Base-by-base conservation (phyloP, 2,888 invertebrate species). In the Aspidiotus rigidus region DNA sequence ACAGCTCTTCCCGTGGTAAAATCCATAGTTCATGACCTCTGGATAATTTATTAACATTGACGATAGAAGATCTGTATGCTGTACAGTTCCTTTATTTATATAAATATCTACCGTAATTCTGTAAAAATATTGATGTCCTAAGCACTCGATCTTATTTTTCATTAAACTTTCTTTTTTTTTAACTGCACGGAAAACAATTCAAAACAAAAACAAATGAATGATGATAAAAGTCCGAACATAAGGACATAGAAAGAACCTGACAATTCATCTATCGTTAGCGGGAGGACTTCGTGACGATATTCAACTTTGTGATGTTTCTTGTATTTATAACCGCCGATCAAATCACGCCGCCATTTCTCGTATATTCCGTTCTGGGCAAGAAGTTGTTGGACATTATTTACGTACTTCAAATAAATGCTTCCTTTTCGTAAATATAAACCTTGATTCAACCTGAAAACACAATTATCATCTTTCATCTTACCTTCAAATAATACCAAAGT, bases 351-450 rank as follows among this genome's bases (percentile, higher is more conserved):
- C 66, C 71, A 71, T 59, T 72, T 72, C 7, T 17, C 10, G 17
- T 63, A 60, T 54, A 72, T 15, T 7, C 72, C 72, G 40, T 67
- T 69, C 55, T 72, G 71, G 49, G 56, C 60, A 11, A 70, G 67
- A 9, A 6, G 39, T 49, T 60, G 54, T 16, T 71, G 70, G 2
- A 71, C 64, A 3, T 61, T 41, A 7, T 67, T 13, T 6, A 71
- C n/a, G 56, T 63, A 67, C 1, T 39, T 7, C 13, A 41, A 16
- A 42, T 60, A 72, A 10, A 69, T 64, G 2, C 44, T 67, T 8
- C 72, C 72, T 59, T 71, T 72, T 11, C 67, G 64, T 66, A 70
- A 64, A 40, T 62, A 71, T 9, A 72, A 17, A 39, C 71, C 71
- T 7, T 62, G 42, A 17, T 67, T 67, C 49, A 70, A 64, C 17